Evolutionary conservation across 1,140 invertebrate genomes (phyloP).

Genomic region (Leptoteleia sp.): DNA sequence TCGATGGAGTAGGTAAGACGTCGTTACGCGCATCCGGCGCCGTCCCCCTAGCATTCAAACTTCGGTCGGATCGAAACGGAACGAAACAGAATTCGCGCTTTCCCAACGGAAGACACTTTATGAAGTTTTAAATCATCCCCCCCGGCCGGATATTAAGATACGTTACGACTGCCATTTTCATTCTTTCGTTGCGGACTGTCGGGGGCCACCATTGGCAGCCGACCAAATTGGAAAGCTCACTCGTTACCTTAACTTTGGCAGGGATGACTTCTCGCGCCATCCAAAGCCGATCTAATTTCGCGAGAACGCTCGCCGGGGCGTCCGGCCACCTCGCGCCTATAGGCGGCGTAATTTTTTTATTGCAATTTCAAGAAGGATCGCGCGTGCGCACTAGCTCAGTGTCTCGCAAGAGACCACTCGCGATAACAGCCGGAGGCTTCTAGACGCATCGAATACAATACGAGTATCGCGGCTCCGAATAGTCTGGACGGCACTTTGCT

Average conservation of each 20-base stretch:
- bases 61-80: constrained; percentile 57
- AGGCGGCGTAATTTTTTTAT: too few species aligned
- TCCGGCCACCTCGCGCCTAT: too few species aligned
- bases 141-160: constrained; percentile 76
- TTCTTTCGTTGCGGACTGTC: constrained; percentile 64
- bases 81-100: constrained; percentile 58
- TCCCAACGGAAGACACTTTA: constrained; percentile 69
- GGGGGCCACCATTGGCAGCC: constrained; percentile 72
- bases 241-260: constrained; percentile 56
- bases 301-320: constrained; percentile 24
- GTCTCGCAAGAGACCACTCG: constrained; percentile 36
- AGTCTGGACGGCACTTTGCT: constrained; percentile 63
- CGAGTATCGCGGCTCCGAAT: constrained; percentile 65
- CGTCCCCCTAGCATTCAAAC: constrained; percentile 71
- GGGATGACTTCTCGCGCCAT: constrained; percentile 52
- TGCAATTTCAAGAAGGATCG: constrained; percentile 32
- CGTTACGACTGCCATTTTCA: constrained; percentile 70
- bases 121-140: constrained; percentile 77
- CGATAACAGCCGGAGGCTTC: constrained; percentile 35
- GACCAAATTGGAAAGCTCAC: constrained; percentile 78
- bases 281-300: constrained; percentile 52
- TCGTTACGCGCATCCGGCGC: constrained; percentile 80
- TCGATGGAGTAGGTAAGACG: constrained; percentile 80
- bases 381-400: too few species aligned
- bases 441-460: constrained; percentile 54